Evolutionary conservation across 2,113 vertebrate species (phyloP), one percentile per base, ranked within the genome.

Genomic region (Eubucco bourcierii): DNA sequence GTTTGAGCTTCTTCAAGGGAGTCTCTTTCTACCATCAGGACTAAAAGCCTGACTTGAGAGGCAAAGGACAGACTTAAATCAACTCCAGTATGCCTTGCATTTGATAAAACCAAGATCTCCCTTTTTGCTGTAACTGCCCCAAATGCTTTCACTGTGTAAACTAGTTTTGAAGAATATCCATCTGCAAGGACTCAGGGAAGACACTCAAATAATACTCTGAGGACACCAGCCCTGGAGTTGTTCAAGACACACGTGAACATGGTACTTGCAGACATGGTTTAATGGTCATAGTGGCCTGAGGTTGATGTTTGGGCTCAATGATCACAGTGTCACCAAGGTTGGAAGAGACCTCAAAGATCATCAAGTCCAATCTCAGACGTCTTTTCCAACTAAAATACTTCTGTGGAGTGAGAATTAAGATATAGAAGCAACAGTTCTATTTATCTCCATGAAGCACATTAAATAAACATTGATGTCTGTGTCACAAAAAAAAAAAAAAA

Each of bases 381-480:
- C 50, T 52, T 52, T 52, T 25, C 50, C 50, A 52, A 52, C 23
- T 24, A 52, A 52, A 52, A 52, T 12, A 52, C 12, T 52, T 52
- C 23, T 11, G 37, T 39, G 37, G 37, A 39, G 37, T 39, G 37
- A 39, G 37, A 39, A 39, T 39, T 39, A 39, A 39, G 37, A 39
- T 39, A 39, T 39, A 39, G 37, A 39, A 39, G 9, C 37, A 78
- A 90, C 58, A 65, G 68, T 10, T 91, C 82, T 85, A 67, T 89
- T 94, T 85, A 82, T 91, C 94, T 91, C 92, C 79, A 37, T 34
- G 44, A 64, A 90, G 65, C 81, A 72, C 76, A 65, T 72, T 91
- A 95, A 91, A 87, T 75, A 94, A 95, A 91, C 12, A 10, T 52
- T 39, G 68, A 72, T 68, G 91, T 78, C 74, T 79, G 27, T 77